Conservation (phyloP, 2,113 vertebrate species). For the Melanostigma gelatinosum region DNA sequence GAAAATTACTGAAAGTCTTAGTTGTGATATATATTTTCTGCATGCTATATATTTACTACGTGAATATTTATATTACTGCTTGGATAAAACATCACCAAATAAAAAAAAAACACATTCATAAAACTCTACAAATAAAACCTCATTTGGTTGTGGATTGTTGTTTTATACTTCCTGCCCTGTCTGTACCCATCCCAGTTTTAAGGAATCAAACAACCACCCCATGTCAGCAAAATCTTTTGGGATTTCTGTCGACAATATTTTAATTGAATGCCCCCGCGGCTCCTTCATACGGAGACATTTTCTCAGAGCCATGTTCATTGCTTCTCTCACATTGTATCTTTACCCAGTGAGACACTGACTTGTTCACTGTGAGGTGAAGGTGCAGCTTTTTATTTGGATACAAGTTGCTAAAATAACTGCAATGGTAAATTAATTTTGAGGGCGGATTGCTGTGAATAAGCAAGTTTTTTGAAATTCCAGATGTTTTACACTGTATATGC, state of each 20-base stretch:
- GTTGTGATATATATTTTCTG: background rate
- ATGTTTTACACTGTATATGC: background rate
- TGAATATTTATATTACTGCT: background rate
- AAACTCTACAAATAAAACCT: slow-evolving; percentile 13
- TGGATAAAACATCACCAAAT: background rate
- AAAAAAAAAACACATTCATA: background rate
- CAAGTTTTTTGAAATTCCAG: background rate
- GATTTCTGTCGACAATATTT: slow-evolving; percentile 16
- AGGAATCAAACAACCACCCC: slow-evolving; percentile 25
- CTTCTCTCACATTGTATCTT: background rate
- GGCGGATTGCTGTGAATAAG: background rate
- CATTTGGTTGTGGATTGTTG: slow-evolving; percentile 45
- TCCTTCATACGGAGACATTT: slow-evolving; percentile 1
- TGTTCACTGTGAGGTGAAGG: background rate
- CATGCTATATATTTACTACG: background rate
- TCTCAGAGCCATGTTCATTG: background rate
- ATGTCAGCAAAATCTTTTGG: slow-evolving; percentile 20
- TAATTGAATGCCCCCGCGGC: background rate
- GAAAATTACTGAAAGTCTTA: background rate
- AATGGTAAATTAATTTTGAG: background rate
- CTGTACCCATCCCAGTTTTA: slow-evolving; percentile 15
- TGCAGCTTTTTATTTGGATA: background rate
- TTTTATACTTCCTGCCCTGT: slow-evolving; percentile 32
- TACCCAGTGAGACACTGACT: background rate
- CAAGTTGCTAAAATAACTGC: background rate